Percentiles rank a stretch among this genome's conserved stretches.
These are phyloP conservation scores for Bufo bufo DNA, from an alignment of 2,113 vertebrate genomes.

Conservation along the genomic window DNA sequence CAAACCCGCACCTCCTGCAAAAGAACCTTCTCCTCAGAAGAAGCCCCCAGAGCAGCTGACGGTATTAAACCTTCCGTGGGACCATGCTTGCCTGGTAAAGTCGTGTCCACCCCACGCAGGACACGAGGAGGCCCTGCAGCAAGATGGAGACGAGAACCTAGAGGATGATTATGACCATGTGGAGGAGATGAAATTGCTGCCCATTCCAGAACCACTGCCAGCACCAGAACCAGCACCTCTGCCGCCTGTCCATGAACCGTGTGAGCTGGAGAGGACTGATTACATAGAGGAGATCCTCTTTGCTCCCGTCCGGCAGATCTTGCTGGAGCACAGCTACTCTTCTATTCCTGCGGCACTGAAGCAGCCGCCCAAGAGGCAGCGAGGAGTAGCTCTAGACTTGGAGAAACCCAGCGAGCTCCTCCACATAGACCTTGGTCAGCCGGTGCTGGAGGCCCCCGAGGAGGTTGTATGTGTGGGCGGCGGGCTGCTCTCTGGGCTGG, in stretches of 20 bases:
- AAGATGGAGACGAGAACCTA: conserved; percentile 7
- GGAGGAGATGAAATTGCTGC: conserved; percentile 71
- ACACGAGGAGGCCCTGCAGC: conserved; percentile 70
- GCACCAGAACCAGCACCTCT: conserved; percentile 25
- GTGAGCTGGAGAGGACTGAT: conserved; percentile 81
- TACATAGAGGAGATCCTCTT: conserved; percentile 75
- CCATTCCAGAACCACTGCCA: conserved; percentile 74
- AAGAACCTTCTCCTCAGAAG: conserved; percentile 8
- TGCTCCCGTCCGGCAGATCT: conserved; percentile 60
- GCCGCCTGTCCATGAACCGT: background rate
- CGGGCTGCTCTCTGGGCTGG: conserved; percentile 61
- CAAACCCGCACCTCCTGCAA: background rate
- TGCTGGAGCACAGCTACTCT: conserved; percentile 89
- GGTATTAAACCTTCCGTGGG: conserved; percentile 85
- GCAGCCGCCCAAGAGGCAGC: conserved; percentile 48
- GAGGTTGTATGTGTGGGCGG: conserved; percentile 79
- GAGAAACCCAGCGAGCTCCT: conserved; percentile 38
- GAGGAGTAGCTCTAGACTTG: background rate
- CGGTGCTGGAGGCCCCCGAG: conserved; percentile 72
- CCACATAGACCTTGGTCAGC: conserved; percentile 62
- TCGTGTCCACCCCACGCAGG: conserved; percentile 58
- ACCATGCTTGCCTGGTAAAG: conserved; percentile 87
- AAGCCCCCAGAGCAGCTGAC: conserved; percentile 76
- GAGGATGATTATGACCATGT: conserved; percentile 60
- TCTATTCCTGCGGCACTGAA: conserved; percentile 59